Base-by-base conservation (phyloP, 2,797 vertebrate genomes). In the Pteronotus mesoamericanus region DNA sequence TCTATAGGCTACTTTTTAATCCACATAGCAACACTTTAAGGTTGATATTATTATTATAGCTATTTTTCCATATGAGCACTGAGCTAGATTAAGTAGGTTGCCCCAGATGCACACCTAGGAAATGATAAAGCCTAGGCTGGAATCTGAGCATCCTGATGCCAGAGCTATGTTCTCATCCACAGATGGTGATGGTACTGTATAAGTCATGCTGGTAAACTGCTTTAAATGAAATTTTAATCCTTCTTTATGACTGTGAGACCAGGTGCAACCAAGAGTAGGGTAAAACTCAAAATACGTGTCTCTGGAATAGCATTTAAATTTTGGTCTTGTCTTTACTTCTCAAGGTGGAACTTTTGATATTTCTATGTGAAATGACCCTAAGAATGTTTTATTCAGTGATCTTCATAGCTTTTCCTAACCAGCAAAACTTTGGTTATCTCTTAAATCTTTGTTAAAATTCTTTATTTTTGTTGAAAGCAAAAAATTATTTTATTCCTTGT, bases 391-490 rank as follows among this genome's bases (percentile, higher is more conserved):
- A 71, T 86, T 93, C 53, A 77, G 44, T 92, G 88, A 75, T 69
- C 24, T 66, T 96, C 51, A 53, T 51, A 72, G n/a, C 26, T 69
- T 92, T 93, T 53, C n/a, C 11, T 69, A 85, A 61, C 37, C 4
- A 72, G 84, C 14, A 59, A 53, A 86, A 84, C 24, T 89, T 92
- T 48, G 5, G 22, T 84, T 89, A 42, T 93, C 26, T 79, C 91
- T 80, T 90, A 64, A 79, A 61, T 95, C 22, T 80, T 79, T 93
- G 55, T 69, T 96, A 78, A 71, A 94, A 37, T 85, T 96, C 39
- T 94, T 89, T 71, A 24, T 48, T 93, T 84, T 93, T 95, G 44
- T 93, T 79, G 21, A 87, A 92, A 94, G 44, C 39, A 90, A 90
- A 95, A 34, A 71, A 46, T 84, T 79, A 68, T 85, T 87, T 68